Evolutionary conservation across 2,797 vertebrate genomes (phyloP), one percentile per base, ranked within the genome.

Genomic region (Mionectes olivaceus): DNA sequence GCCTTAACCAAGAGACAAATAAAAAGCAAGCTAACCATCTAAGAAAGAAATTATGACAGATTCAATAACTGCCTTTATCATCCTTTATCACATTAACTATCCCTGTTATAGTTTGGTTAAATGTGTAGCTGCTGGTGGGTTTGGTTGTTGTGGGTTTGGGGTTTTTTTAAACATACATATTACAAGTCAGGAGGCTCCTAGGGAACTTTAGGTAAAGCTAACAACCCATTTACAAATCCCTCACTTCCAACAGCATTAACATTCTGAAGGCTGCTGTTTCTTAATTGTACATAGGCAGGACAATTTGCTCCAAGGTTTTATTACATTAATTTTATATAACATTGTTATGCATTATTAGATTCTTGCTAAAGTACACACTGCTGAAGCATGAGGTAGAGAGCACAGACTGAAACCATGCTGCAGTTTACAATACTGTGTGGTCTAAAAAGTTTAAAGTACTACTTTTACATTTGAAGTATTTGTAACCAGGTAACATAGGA

Each of bases 241-340:
- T 85, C 80, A 79, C 83, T 53, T 87, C 76, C 63, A 94, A 33
- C 25, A 89, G 60, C 53, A 94, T 92, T 93, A 92, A 67, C 75
- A 94, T 95, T 96, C 81, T 74, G 76, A 89, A 61, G 55, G 68
- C 76, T 90, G 37, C 73, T 93, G 50, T 74, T 92, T 95, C 81
- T 89, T 95, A 96, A 94, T 83, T 94, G 86, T 87, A 89, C 86
- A 89, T 52, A 95, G 78, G 46, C 69, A 95, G 80, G 81, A 86
- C 92, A 95, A 89, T 94, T 97, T 97, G 67, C 78, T 94, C 52
- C 89, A 92, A 55, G 82, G 77, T 90, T 95, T 96, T 95, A 95
- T 96, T 90, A 84, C n/a, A 85, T 95, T 95, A 93, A 94, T 95
- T 95, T 94, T 95, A 47, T 91, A 84, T 89, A 94, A 93, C 70